Evolutionary conservation across 2,888 invertebrate species (phyloP).

Genomic region (Iselma pallidipennis): DNA sequence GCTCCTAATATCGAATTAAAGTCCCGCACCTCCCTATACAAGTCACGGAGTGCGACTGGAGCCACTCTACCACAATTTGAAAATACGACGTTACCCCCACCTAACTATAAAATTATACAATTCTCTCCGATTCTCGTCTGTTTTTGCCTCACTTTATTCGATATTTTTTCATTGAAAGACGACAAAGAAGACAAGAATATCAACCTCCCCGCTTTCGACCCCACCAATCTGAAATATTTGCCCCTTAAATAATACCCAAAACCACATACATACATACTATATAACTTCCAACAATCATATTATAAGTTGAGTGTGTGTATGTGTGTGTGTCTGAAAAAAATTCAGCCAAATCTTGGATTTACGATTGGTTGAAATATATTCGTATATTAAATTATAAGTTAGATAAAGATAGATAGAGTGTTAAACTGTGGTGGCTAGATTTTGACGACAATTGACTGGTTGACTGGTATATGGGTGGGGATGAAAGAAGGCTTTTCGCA

Average conservation of each 20-base stretch:
- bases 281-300: too few relatives aligned
- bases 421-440: too few relatives aligned
- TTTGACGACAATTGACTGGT: too few relatives aligned
- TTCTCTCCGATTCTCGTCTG: constrained; percentile 4
- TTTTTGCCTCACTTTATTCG: neutral
- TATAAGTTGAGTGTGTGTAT: too few relatives aligned
- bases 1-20: neutral
- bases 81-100: constrained; percentile 28
- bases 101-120: constrained; percentile 3
- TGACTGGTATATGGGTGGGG: too few relatives aligned
- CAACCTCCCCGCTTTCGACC: neutral
- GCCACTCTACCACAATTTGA: constrained; percentile 16
- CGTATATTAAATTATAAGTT: too few relatives aligned
- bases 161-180: neutral
- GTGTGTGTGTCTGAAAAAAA: constrained; percentile 32
- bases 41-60: constrained; percentile 34
- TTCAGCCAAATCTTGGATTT: constrained; percentile 39
- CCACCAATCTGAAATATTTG: neutral
- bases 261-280: too few relatives aligned
- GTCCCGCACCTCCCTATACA: constrained; percentile 23
- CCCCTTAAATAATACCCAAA: too few relatives aligned
- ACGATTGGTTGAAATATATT: constrained; percentile 39
- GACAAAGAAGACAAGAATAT: neutral
- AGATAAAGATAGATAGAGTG: too few relatives aligned
- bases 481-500: too few relatives aligned